Evolutionary conservation across 1,140 invertebrate species (phyloP), one percentile per base, ranked within the genome.

Genomic region (Pseudomyrmex dendroicus): DNA sequence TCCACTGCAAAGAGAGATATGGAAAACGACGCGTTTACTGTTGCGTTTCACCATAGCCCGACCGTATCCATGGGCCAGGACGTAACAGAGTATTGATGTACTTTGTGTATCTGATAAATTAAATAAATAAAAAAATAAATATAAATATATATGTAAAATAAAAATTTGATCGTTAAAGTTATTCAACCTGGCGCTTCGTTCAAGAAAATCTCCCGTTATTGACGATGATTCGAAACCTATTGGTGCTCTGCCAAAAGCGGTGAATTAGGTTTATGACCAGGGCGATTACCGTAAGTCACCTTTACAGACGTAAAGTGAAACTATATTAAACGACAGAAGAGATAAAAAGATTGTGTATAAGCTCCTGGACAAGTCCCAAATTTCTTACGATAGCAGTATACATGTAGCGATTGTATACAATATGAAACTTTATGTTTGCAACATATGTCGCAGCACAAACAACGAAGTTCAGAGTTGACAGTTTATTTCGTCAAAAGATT

Each of bases 361-460:
- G 63, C 12, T 17, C 20, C 22, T 78, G 74, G 52, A 78, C 15
- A 78, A 59, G 22, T 57, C 56, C 64, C 64, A 78, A 67, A 57
- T 68, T 25, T 22, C 9, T 8, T 78, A 12, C 13, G 22, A 77
- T 67, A 67, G 13, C 46, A 25, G 35, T 57, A 67, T 13, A 35
- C 46, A 46, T 25, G 35, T 35, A 35, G 35, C 0, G 35, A 25
- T 46, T 25, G 5, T 4, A 22, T 70, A 25, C 46, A 5, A 57
- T 57, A 48, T 25, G 35, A 77, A 77, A 68, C 1, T 77, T 22
- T 52, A 25, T 22, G n/a, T 12, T 44, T 63, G 2, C 5, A 44
- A 10, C 3, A 63, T 61, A 48, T 56, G 17, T 56, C 46, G 17
- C 17, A 66, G 20, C 44, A 66, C 1, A 10, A 25, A 13, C 35